These are phyloP conservation scores for Pogonomyrmex californicus DNA, from an alignment of 1,140 invertebrate species.

Conservation along the genomic window DNA sequence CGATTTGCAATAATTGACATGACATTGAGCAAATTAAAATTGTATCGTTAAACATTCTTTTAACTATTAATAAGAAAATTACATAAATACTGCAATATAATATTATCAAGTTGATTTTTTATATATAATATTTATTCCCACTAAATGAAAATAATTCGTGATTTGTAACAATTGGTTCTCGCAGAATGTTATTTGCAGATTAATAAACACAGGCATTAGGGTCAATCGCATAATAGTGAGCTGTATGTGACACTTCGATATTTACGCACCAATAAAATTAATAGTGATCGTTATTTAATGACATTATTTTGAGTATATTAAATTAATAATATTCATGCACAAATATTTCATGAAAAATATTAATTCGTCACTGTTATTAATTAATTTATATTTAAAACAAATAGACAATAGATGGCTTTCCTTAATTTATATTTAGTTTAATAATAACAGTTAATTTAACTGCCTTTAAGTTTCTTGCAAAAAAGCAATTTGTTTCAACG, in stretches of 20 bases:
- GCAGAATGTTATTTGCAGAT: slow-evolving; percentile 22
- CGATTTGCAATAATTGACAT: neutral
- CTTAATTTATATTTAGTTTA: neutral
- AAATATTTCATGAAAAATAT: neutral
- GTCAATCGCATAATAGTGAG: slow-evolving; percentile 23
- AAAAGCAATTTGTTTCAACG: neutral
- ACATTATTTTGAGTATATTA: slow-evolving; percentile 37
- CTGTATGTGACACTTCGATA: slow-evolving; percentile 41
- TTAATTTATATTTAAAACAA: no score
- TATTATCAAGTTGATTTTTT: neutral
- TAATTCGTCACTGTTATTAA: slow-evolving; percentile 2
- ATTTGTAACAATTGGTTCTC: slow-evolving; percentile 9
- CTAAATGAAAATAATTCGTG: slow-evolving; percentile 15
- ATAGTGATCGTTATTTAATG: slow-evolving; percentile 31
- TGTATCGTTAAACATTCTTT: no score
- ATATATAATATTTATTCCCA: no score
- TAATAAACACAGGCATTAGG: slow-evolving; percentile 38
- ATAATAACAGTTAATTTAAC: neutral
- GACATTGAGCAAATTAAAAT: neutral
- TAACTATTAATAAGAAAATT: neutral
- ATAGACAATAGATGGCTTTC: no score
- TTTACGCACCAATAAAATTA: slow-evolving; percentile 52
- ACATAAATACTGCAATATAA: neutral
- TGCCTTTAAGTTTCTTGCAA: neutral
- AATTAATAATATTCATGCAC: slow-evolving; percentile 32